Base-by-base conservation (phyloP, 2,888 invertebrate genomes). In the Eilema caniola region DNA sequence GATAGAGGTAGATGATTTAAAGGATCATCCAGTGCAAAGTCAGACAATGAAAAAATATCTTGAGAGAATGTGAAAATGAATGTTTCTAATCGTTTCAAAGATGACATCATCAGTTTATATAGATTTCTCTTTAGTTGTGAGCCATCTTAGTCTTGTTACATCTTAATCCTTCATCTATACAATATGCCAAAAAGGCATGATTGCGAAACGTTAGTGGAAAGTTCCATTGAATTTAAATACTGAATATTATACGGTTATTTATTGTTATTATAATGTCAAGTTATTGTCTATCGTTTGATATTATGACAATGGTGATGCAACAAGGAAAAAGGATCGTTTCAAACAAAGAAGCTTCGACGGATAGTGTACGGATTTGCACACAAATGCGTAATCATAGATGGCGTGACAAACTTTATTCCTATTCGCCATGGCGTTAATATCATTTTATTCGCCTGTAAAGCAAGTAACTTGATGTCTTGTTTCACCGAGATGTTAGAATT, bases 221-320 rank as follows among this genome's bases (percentile, higher is more conserved):
- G 78, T 80, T 80, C 72, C 76, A 74, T 76, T 73, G 75, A 66
- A 73, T 73, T 74, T 79, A 67, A 72, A 78, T 78, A 68, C 70
- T 78, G 74, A 74, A 67, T 77, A 80, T 78, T 73, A 76, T 70
- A 75, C 69, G 67, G 72, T 71, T 72, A 73, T 78, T 76, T 79
- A 80, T 77, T 78, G 77, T 80, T 78, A 79, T 82, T 79, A 77
- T 77, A 77, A 75, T 66, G 64, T 64, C 28, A 67, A 57, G 24
- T 72, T 77, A 83, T 80, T 83, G 80, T 83, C 71, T 80, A 83
- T 83, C 82, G 81, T 82, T 72, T 71, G 75, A 76, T 76, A 81
- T 83, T 80, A 83, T 78, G 76, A 73, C 71, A 79, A 75, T 75
- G 81, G 73, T 86, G 86, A 87, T 84, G 87, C 79, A 87, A 89